Evolutionary conservation across 2,888 invertebrate genomes (phyloP).

Genomic region (Limnephilus lunatus): DNA sequence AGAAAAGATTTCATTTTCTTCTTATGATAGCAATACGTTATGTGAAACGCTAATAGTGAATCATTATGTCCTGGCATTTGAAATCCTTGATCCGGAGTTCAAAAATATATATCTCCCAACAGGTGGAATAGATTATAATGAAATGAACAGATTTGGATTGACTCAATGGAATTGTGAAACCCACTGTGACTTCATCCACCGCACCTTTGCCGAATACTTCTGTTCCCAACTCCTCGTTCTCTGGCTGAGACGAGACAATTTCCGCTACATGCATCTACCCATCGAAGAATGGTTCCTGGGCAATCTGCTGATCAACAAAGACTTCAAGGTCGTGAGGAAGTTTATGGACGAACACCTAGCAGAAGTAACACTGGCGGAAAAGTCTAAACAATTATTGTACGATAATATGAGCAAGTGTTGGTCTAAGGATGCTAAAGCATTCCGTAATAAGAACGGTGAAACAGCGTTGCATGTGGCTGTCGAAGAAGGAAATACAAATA

Average conservation of each 20-base stretch:
- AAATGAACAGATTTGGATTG: not conserved
- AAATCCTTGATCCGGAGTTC: not conserved
- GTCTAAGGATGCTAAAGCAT: not conserved
- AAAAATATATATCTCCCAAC: not conserved
- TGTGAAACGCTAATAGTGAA: not conserved
- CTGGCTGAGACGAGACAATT: no score
- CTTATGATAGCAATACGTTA: not conserved
- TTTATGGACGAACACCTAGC: not conserved
- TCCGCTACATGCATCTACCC: no score
- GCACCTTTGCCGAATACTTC: not conserved
- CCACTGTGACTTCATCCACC: not conserved
- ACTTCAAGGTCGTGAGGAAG: not conserved
- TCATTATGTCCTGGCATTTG: not conserved
- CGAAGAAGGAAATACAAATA: not conserved
- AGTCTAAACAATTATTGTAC: not conserved
- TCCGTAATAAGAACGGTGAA: not conserved
- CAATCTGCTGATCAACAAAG: not conserved
- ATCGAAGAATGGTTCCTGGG: no score
- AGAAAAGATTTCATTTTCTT: not conserved
- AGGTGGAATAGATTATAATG: not conserved
- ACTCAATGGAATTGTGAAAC: not conserved
- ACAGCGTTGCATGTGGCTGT: not conserved
- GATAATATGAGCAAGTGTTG: not conserved
- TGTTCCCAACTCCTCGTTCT: not conserved
- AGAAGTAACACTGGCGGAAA: not conserved